phyloP scores from a whole-genome alignment of 2,797 vertebrate species.

The Masticophis lateralis region DNA sequence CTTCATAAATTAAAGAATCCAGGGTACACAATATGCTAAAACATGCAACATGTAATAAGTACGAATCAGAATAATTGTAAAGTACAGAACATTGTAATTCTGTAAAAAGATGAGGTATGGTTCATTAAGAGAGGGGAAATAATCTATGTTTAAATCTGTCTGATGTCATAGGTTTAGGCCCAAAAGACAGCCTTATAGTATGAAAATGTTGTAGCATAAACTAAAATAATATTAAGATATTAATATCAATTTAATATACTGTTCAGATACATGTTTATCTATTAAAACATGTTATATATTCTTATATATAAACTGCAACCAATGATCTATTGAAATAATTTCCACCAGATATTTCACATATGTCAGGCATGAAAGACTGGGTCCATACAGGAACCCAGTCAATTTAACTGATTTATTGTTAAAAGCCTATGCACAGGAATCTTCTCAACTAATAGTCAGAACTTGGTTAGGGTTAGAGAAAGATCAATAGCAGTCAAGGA shows the following conservation, averaged over 20 bases:
- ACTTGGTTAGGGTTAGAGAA: too few relatives aligned
- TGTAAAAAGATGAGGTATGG: slow-evolving; percentile 47
- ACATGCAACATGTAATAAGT: slow-evolving; percentile 52
- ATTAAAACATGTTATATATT: slow-evolving; percentile 40
- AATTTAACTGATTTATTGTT: too few relatives aligned
- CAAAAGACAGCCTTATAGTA: slow-evolving; percentile 31
- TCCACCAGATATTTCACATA: slow-evolving; percentile 18
- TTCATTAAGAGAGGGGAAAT: slow-evolving; percentile 51
- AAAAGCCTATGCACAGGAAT: too few relatives aligned
- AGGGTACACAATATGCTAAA: slow-evolving; percentile 40
- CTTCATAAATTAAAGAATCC: slow-evolving; percentile 38
- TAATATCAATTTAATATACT: slow-evolving; percentile 30
- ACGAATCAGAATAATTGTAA: slow-evolving; percentile 61
- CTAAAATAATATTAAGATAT: slow-evolving; percentile 27
- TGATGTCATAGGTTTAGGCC: slow-evolving; percentile 57
- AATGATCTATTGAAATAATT: slow-evolving; percentile 26
- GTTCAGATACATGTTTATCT: slow-evolving; percentile 43
- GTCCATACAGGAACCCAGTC: too few relatives aligned
- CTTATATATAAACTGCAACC: slow-evolving; percentile 19
- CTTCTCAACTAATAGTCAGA: too few relatives aligned
- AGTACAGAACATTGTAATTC: slow-evolving; percentile 52
- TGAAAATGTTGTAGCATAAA: slow-evolving; percentile 36
- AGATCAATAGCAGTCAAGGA: too few relatives aligned
- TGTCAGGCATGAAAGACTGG: too few relatives aligned
- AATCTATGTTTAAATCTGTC: slow-evolving; percentile 60